Evolutionary conservation across 2,888 invertebrate genomes (phyloP), one percentile per base, ranked within the genome.

Genomic region (Rosalia funebris): DNA sequence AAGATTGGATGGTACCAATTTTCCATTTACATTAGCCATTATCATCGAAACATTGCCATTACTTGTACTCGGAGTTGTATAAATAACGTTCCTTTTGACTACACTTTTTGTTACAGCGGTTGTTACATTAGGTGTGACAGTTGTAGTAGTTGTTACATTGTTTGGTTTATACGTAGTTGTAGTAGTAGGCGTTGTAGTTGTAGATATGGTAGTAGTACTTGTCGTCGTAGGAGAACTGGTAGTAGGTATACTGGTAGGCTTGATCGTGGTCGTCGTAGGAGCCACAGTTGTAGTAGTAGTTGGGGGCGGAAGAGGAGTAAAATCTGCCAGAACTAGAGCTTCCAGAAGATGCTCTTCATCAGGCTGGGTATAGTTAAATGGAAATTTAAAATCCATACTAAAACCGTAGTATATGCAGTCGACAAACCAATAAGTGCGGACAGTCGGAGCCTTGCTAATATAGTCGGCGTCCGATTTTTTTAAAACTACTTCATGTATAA

Each of bases 361-460:
- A 2, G 86, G 82, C 70, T 85, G 83, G 0, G 84, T 83, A 75
- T 91, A 93, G 61, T 88, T 89, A 70, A 87, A 87, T 48, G 82
- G 80, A 63, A 90, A 87, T 7, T 83, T 81, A 39, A 87, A 86
- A 72, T 88, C 86, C 52, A 83, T 82, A 0, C 89, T 87, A 63
- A 86, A 82, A 32, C 90, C 91, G 50, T 88, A 83, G 72, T 88
- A 89, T 50, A 84, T 81, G 74, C 93, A 93, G 78, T 93, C 91
- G 61, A 91, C 84, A 74, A 92, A 93, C 93, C 93, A 93, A 77
- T 87, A 91, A 0, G 90, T 89, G 17, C 85, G 78, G 10, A 91
- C 81, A 5, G 78, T 81, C 2, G 86, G 85, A 1, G 87, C 85
- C 55, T 83, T 81, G 17, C 75, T 75, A 15, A 93, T 77, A 77